Evolutionary conservation across 2,797 vertebrate species (phyloP).

Genomic region (Kryptolebias ocellatus): DNA sequence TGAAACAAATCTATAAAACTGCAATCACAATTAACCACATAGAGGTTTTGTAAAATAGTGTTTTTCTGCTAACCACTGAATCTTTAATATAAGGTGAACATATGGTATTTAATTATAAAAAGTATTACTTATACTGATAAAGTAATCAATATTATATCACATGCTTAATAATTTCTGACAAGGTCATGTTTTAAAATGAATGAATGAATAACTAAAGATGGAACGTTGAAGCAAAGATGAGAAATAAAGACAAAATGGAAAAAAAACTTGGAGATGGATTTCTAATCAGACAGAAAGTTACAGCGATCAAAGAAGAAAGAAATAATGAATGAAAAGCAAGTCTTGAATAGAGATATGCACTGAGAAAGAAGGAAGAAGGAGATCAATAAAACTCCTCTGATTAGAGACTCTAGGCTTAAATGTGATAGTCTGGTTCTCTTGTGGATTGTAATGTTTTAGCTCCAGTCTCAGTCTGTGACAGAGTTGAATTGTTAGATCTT

Average conservation of each 20-base stretch:
- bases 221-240: conserved; percentile 6
- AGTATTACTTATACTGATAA: neutral
- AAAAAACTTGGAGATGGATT: conserved; percentile 24
- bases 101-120: neutral
- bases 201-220: neutral
- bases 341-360: conserved; percentile 32
- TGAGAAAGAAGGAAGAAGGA: conserved; percentile 36
- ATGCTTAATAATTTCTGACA: neutral
- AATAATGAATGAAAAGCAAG: conserved; percentile 51
- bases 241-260: neutral
- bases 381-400: conserved; percentile 61
- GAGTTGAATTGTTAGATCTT: conserved; percentile 54
- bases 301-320: conserved; percentile 30
- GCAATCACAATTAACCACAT: neutral
- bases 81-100: neutral
- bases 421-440: conserved; percentile 32
- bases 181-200: neutral
- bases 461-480: conserved; percentile 21
- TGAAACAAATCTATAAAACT: too few species aligned
- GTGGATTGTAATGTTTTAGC: conserved; percentile 42
- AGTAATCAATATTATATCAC: neutral
- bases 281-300: conserved; percentile 39
- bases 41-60: neutral
- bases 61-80: neutral
- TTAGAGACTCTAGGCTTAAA: conserved; percentile 52